Evolutionary conservation across 2,888 invertebrate genomes (phyloP).

Genomic region (Litoditis marina): DNA sequence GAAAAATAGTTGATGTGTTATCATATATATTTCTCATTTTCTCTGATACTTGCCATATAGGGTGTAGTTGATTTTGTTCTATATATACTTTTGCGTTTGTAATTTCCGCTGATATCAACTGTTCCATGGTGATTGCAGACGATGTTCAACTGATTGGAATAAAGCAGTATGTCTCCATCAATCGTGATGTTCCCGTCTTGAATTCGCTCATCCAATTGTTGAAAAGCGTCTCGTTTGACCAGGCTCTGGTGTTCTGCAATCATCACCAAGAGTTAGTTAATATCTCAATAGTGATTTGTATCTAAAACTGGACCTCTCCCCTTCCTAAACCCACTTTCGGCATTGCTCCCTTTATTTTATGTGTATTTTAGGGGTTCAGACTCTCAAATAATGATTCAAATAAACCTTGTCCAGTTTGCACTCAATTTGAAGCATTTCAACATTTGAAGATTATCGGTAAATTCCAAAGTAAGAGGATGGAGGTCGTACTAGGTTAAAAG

Average conservation of each 20-base stretch:
- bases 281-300: neutral
- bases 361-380: no score
- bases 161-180: conserved; percentile 45
- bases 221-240: conserved; percentile 75
- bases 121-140: no score
- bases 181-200: conserved; percentile 5
- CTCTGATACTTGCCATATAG: neutral
- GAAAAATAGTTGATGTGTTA: neutral
- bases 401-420: no score
- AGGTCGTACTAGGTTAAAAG: no score
- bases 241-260: conserved; percentile 86
- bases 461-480: no score
- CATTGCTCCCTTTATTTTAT: no score
- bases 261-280: conserved; percentile 72
- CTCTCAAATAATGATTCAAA: no score
- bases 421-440: no score
- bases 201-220: conserved; percentile 68
- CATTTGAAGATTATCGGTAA: no score
- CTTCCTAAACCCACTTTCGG: no score
- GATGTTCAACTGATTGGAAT: conserved; percentile 67
- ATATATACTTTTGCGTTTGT: neutral
- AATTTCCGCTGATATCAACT: neutral
- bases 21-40: neutral
- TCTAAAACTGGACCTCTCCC: no score
- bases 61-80: neutral